Evolutionary conservation across 2,888 invertebrate species (phyloP).

Genomic region (Drosophila phalerata): DNA sequence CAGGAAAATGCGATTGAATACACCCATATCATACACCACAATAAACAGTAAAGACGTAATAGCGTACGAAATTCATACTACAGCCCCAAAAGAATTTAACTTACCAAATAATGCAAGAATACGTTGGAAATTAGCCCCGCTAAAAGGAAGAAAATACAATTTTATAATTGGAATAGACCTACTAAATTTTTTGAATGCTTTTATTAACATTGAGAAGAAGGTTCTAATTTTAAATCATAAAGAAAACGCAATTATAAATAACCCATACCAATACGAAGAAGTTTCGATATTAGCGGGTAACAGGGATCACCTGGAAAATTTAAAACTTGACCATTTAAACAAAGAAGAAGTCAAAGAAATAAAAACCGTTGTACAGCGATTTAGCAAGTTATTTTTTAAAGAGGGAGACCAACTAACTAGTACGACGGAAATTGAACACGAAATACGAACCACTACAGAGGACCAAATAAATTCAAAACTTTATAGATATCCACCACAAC

Average conservation of each 20-base stretch:
- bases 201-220: background rate
- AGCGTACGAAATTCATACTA: background rate
- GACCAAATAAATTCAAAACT: background rate
- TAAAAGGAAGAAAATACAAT: no score
- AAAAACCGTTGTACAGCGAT: background rate
- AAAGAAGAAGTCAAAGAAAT: background rate
- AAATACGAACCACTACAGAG: background rate
- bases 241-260: background rate
- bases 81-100: background rate
- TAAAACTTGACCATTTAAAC: background rate
- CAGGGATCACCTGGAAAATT: background rate
- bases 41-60: background rate
- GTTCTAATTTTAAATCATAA: background rate
- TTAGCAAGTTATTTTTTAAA: background rate
- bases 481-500: no score
- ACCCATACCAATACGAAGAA: background rate
- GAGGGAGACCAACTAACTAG: background rate
- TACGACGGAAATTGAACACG: background rate
- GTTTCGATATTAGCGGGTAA: background rate
- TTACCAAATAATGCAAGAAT: no score
- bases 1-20: background rate
- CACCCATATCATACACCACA: background rate
- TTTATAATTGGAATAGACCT: no score
- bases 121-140: no score
- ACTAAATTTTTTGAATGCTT: background rate